A percentile compares a stretch with the other conserved stretches of the same genome.
Evolutionary conservation across 2,113 vertebrate genomes (phyloP).

Genomic region (Clarias batrachus): DNA sequence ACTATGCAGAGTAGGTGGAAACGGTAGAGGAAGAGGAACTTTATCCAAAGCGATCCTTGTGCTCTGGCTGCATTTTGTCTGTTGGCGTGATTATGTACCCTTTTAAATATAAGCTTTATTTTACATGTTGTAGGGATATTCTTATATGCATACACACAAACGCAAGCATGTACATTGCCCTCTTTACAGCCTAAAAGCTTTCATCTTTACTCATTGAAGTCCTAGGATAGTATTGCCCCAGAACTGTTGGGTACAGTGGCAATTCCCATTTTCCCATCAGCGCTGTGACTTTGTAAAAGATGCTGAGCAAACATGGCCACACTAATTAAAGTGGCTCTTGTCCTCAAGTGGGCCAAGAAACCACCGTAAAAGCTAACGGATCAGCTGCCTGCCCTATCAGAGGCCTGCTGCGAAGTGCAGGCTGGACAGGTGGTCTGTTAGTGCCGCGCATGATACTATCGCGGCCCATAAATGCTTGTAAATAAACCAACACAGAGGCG

Average conservation of each 20-base stretch:
- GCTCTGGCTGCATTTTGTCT: background rate
- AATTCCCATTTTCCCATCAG: constrained; percentile 33
- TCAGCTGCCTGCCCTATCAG: constrained; percentile 41
- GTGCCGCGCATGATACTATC: constrained; percentile 17
- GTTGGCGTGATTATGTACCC: background rate
- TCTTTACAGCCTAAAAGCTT: background rate
- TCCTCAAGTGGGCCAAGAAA: constrained; percentile 47
- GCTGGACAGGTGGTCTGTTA: constrained; percentile 47
- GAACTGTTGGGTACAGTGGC: constrained; percentile 22
- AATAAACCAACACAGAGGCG: constrained; percentile 33
- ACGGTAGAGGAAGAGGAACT: background rate
- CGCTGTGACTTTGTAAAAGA: constrained; percentile 38
- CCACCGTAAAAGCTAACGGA: constrained; percentile 51
- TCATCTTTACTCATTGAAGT: constrained; percentile 1
- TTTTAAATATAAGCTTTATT: background rate
- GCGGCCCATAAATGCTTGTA: constrained; percentile 37
- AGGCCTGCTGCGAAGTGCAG: constrained; percentile 26
- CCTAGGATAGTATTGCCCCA: constrained; percentile 15
- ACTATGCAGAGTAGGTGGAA: background rate
- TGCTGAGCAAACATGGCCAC: constrained; percentile 51
- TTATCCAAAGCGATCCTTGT: background rate
- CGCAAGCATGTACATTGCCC: background rate
- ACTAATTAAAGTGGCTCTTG: constrained; percentile 49
- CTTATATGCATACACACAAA: background rate
- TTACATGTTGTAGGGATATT: background rate